Evolutionary conservation across 2,888 invertebrate species (phyloP).

Genomic region (Chymomyza fuscimana): DNA sequence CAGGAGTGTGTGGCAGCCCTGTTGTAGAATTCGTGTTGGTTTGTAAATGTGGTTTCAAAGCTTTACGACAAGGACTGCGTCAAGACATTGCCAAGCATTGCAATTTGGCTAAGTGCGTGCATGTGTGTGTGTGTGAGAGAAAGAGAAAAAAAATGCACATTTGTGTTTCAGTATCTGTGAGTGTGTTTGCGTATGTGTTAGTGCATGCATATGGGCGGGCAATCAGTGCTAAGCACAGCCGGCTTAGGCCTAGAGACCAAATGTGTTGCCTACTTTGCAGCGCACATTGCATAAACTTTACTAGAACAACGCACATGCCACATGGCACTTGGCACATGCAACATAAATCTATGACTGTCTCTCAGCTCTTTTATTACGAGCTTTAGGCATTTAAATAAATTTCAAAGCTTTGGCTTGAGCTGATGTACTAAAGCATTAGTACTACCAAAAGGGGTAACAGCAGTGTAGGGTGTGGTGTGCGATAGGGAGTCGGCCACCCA

Average conservation of each 20-base stretch:
- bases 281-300: conserved; percentile 33
- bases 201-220: conserved; percentile 44
- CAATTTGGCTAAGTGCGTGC: conserved; percentile 68
- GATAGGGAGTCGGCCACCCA: conserved; percentile 34
- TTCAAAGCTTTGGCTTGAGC: conserved; percentile 60
- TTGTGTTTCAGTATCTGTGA: neutral
- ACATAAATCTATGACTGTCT: conserved; percentile 63
- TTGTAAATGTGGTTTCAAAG: conserved; percentile 67
- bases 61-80: conserved; percentile 56
- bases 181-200: conserved; percentile 10
- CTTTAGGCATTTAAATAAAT: conserved; percentile 73
- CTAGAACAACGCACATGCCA: conserved; percentile 37
- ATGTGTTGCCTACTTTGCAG: conserved; percentile 56
- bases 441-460: neutral
- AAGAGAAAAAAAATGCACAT: conserved; percentile 44
- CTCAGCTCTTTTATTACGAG: conserved; percentile 62
- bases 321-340: conserved; percentile 55
- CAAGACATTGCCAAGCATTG: conserved; percentile 63
- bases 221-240: conserved; percentile 51
- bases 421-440: conserved; percentile 56
- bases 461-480: too few species aligned
- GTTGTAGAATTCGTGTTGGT: neutral
- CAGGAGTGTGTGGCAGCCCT: too few species aligned
- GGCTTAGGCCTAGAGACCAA: conserved; percentile 51
- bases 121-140: neutral